phyloP scores from a whole-genome alignment of 2,797 vertebrate genomes.

The Myotis planiceps region DNA sequence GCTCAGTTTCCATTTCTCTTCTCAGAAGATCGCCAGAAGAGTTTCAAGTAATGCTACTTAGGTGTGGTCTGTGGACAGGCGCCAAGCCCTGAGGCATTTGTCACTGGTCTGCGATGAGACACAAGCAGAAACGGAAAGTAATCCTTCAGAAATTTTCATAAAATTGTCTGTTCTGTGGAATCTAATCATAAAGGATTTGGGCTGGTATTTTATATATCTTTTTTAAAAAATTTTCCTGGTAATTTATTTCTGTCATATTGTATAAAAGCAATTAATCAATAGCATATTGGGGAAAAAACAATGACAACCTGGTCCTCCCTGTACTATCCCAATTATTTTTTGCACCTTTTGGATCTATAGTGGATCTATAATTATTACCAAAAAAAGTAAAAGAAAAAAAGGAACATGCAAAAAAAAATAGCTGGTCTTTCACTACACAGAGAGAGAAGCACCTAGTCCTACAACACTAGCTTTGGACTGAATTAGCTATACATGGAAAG shows the following conservation, averaged over 20 bases:
- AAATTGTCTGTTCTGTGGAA: background rate
- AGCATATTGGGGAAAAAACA: background rate
- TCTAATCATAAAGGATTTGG: background rate
- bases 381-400: background rate
- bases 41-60: background rate
- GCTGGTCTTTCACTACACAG: background rate
- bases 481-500: background rate
- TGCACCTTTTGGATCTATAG: conserved; percentile 3
- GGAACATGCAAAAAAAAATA: background rate
- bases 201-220: background rate
- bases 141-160: background rate
- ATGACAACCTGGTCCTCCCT: background rate
- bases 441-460: background rate
- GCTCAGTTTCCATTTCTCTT: conserved; percentile 20
- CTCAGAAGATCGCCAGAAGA: conserved; percentile 24
- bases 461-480: background rate
- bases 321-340: background rate
- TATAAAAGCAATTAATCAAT: background rate
- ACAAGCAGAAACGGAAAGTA: background rate
- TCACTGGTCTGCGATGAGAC: background rate
- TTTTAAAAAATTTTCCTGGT: background rate
- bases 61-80: background rate
- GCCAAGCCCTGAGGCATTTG: background rate
- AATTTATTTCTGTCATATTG: conserved; percentile 23
- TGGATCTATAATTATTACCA: conserved; percentile 22